Evolutionary conservation across 2,888 invertebrate species (phyloP), one percentile per base, ranked within the genome.

Genomic region (Cataglyphis altisquamis): DNA sequence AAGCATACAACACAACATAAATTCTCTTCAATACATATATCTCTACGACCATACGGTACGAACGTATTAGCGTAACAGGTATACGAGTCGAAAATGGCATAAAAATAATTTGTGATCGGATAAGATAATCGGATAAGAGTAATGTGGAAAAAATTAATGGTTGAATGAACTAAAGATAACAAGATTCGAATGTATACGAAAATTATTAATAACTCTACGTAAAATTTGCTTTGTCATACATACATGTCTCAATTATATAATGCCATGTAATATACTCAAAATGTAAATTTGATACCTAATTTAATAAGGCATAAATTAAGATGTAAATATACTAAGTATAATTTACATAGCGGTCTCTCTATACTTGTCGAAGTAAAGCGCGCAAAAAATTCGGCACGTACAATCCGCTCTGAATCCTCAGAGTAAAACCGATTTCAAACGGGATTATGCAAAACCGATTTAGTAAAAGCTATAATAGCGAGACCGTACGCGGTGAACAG

Each of bases 361-460:
- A 41, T 55, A 41, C 63, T 57, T 78, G 57, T 32, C n/a, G 25
- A 48, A 73, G 62, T 39, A n/a, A 72, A 74, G 74, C 9, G 64
- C 15, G 81, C 41, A 72, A 84, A 89, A 89, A 89, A 85, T 84
- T 87, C 77, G 73, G 73, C 57, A 77, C 45, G 81, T 82, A 77
- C 86, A 86, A 89, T 86, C 89, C 88, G 55, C 80, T 55, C 72
- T 25, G 60, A 80, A 80, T 80, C 72, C 62, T 41, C 45, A 4
- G 62, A 57, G 77, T 70, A 84, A 82, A 62, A 84, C 63, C 74
- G 63, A 86, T 84, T 86, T 85, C 90, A 81, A 83, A 77, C 64
- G 48, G 84, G 90, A 89, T 90, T 90, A 90, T 89, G 90, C 88
- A 89, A 90, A 89, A 89, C 82, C 88, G 90, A 89, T 89, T 90